These are phyloP conservation scores for Agrotis ipsilon DNA, from an alignment of 2,888 invertebrate genomes.

Conservation along the genomic window DNA sequence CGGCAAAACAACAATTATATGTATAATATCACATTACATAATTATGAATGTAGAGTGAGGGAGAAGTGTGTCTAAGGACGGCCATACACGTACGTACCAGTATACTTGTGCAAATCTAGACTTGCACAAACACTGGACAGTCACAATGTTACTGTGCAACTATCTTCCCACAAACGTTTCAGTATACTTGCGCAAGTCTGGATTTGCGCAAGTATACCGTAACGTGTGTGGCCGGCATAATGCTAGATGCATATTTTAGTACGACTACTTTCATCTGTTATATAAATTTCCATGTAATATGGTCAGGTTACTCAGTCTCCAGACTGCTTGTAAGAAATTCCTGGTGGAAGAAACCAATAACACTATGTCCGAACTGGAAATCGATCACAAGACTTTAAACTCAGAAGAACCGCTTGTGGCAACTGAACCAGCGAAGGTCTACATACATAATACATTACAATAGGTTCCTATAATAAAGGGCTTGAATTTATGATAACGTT, in stretches of 20 bases:
- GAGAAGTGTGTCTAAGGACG: not conserved
- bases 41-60: not conserved
- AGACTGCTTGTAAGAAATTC: not conserved
- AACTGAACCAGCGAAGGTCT: not conserved
- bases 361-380: not conserved
- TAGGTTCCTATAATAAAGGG: constrained; percentile 19
- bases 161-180: no score
- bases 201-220: no score
- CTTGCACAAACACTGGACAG: no score
- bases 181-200: no score
- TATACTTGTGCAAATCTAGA: no score
- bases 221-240: no score
- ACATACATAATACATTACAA: not conserved
- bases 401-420: not conserved
- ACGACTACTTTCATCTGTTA: not conserved
- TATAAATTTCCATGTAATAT: not conserved
- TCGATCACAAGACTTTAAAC: not conserved
- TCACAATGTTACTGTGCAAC: no score
- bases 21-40: not conserved
- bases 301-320: not conserved
- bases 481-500: not conserved
- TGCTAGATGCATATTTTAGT: not conserved
- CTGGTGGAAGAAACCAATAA: not conserved
- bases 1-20: not conserved
- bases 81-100: no score